These are phyloP conservation scores for Pelusios castaneus DNA, from an alignment of 2,113 vertebrate genomes.

Conservation along the genomic window DNA sequence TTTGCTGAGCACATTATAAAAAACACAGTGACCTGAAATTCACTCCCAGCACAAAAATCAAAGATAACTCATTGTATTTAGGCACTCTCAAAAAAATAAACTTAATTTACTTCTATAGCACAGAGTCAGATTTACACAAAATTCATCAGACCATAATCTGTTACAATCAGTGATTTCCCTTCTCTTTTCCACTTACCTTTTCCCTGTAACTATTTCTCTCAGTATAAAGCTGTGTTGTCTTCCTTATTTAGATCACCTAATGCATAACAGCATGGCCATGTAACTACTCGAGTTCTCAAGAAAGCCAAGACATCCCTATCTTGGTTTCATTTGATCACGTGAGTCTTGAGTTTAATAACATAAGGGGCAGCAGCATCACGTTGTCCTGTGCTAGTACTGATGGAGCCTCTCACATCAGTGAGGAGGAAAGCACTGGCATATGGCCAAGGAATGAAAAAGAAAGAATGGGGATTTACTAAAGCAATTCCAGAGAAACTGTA, in stretches of 20 bases:
- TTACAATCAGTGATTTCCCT: background rate
- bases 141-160: background rate
- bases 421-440: conserved; percentile 27
- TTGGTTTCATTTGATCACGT: background rate
- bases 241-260: conserved; percentile 6
- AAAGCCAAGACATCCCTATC: background rate
- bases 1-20: background rate
- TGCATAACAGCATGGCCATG: background rate
- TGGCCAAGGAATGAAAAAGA: conserved; percentile 19
- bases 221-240: conserved; percentile 20
- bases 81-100: background rate
- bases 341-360: conserved; percentile 31
- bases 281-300: background rate
- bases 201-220: conserved; percentile 35
- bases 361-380: conserved; percentile 28
- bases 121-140: background rate
- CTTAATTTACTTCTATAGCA: background rate
- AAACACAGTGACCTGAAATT: conserved; percentile 10
- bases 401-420: conserved; percentile 45
- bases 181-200: conserved; percentile 35
- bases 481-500: conserved; percentile 11
- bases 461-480: conserved; percentile 21
- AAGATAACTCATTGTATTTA: background rate
- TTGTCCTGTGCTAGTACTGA: conserved; percentile 22
- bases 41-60: conserved; percentile 21